Evolutionary conservation across 2,888 invertebrate genomes (phyloP).

Genomic region (Drosophila quinaria): DNA sequence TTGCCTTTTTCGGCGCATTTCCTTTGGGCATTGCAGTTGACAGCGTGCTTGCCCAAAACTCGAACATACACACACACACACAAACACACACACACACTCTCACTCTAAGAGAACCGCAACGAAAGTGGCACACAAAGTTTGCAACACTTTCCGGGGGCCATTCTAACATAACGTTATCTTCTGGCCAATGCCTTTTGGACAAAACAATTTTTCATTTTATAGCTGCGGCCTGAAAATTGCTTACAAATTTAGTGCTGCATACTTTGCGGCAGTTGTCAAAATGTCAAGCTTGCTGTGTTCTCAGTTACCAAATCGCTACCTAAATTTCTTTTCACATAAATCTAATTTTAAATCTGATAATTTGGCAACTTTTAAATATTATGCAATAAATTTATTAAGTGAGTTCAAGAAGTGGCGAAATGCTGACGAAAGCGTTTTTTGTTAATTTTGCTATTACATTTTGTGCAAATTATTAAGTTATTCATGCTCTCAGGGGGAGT

Average conservation of each 20-base stretch:
- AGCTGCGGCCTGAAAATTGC: conserved; percentile 76
- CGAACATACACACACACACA: conserved; percentile 23
- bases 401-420: not conserved
- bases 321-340: not conserved
- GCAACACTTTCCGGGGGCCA: conserved; percentile 64
- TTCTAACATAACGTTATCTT: conserved; percentile 60
- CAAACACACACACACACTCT: conserved; percentile 8
- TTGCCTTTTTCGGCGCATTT: conserved; percentile 71
- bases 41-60: conserved; percentile 65
- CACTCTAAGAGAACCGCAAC: conserved; percentile 52
- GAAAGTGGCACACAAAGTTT: conserved; percentile 81
- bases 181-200: conserved; percentile 73
- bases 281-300: not conserved
- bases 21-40: conserved; percentile 81
- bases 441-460: conserved; percentile 1
- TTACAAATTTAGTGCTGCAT: conserved; percentile 70
- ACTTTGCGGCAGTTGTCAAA: conserved; percentile 47
- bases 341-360: too few relatives aligned
- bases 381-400: not conserved
- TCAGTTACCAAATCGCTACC: not conserved
- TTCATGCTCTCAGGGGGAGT: conserved; percentile 33
- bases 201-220: conserved; percentile 78
- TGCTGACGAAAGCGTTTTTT: not conserved
- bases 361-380: too few relatives aligned
- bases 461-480: conserved; percentile 52